phyloP scores from a whole-genome alignment of 2,888 invertebrate species.

The Andrena flavipes region DNA sequence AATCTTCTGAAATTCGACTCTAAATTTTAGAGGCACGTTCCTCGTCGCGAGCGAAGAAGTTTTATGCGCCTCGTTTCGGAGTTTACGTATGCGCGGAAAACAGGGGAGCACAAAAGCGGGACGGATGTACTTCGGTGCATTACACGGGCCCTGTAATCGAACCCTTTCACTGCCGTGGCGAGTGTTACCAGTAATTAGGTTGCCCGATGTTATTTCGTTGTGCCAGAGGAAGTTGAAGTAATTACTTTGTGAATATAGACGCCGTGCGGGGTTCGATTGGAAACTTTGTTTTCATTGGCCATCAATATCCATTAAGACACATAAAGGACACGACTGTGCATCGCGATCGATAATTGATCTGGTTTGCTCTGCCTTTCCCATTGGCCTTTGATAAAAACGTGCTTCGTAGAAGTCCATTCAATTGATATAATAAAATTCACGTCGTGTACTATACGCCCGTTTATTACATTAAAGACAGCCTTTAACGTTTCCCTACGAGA shows the following conservation, averaged over 20 bases:
- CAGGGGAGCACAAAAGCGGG: not conserved
- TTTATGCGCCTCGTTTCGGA: not conserved
- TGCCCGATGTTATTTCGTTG: conserved; percentile 6
- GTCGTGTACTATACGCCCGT: not conserved
- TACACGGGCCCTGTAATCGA: not conserved
- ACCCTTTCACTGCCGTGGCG: not conserved
- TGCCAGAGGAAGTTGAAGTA: conserved; percentile 5
- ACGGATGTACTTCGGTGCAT: not conserved
- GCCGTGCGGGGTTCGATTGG: conserved; percentile 10
- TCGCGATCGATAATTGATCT: conserved; percentile 1
- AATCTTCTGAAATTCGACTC: conserved; percentile 1
- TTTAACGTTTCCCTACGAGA: not conserved
- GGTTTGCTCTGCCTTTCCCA: not conserved
- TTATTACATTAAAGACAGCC: not conserved
- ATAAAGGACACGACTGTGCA: not conserved
- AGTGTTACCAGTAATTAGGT: conserved; percentile 4
- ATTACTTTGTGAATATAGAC: not conserved
- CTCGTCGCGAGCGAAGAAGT: not conserved
- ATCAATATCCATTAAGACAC: conserved; percentile 4
- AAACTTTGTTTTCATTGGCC: conserved; percentile 16
- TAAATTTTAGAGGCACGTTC: not conserved
- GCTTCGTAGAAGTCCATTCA: not conserved
- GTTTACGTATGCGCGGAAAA: not conserved
- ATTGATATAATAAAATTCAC: not conserved
- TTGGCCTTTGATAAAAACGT: not conserved